phyloP scores from a whole-genome alignment of 2,113 vertebrate species.

The Dromiciops gliroides region DNA sequence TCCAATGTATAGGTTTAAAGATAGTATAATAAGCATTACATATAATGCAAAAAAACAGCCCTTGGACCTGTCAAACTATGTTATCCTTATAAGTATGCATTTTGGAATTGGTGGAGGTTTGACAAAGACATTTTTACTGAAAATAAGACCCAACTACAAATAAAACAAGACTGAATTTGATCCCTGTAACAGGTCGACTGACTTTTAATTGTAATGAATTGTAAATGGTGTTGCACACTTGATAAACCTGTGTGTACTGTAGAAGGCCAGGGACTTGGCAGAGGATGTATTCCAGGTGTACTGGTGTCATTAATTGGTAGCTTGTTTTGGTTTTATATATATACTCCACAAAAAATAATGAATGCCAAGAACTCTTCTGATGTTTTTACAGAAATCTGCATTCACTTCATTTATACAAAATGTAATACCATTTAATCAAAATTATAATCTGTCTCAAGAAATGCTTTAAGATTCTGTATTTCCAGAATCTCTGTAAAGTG shows the following conservation, averaged over 20 bases:
- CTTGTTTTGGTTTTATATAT: conserved; percentile 78
- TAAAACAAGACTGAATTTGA: conserved; percentile 82
- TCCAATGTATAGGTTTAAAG: conserved; percentile 75
- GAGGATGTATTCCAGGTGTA: conserved; percentile 82
- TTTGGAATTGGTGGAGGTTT: conserved; percentile 80
- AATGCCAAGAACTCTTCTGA: conserved; percentile 74
- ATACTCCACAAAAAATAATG: conserved; percentile 78
- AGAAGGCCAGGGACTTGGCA: conserved; percentile 84
- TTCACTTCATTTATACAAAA: conserved; percentile 81
- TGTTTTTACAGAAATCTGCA: conserved; percentile 75
- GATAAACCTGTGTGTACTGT: conserved; percentile 88
- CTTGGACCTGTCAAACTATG: conserved; percentile 76
- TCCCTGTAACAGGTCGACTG: conserved; percentile 85
- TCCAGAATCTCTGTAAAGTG: conserved; percentile 81
- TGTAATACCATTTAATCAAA: conserved; percentile 82
- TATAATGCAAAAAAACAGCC: conserved; percentile 78
- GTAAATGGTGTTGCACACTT: conserved; percentile 87
- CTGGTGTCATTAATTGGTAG: conserved; percentile 77
- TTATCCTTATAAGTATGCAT: conserved; percentile 77
- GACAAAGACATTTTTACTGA: conserved; percentile 82
- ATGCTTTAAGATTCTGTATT: conserved; percentile 83
- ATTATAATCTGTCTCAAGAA: conserved; percentile 78
- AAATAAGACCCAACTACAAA: conserved; percentile 82
- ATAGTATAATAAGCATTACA: conserved; percentile 78
- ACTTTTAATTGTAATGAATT: conserved; percentile 85